Base-by-base conservation (phyloP, 2,113 vertebrate species). In the Ceyx margarethae region DNA sequence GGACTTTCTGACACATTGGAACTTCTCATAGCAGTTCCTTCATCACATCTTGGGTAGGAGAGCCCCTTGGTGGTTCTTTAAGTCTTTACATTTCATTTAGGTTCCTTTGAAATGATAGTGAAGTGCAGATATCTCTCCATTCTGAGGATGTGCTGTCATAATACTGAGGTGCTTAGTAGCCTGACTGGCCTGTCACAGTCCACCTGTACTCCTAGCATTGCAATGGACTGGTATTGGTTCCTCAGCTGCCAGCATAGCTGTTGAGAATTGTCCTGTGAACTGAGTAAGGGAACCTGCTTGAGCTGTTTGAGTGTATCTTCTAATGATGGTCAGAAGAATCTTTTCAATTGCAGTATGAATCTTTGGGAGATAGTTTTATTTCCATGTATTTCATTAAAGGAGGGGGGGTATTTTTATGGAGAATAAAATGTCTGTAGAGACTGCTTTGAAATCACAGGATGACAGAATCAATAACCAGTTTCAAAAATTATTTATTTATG, bases 191-290 rank as follows among this genome's bases (percentile, higher is more conserved):
- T 13, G 11, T 40, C 11, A 2, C 3, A 9, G 17, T 53, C 45
- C 14, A 3, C 11, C 29, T 21, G 1, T n/a, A 46, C 9, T 29
- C 37, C 29, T 16, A 1, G 18, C 6, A 3, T 8, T 4, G 15
- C 4, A 2, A 26, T 0, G 1, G 2, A 42, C 37, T 37, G 26
- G 37, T 62, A 40, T 18, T 45, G 31, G 18, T 12, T 14, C 60
- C 33, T 45, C 1, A 1, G 26, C 29, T 43, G 48, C 31, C 61
- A 43, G 60, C 21, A 3, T 3, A 8, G 31, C 20, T 37, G 71
- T 25, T 35, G 58, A 53, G n/a, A 43, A 16, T 56, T 13, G 12
- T 69, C 50, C 45, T 48, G 37, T 16, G 51, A 72, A 16, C 31
- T 18, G 46, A 23, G 1, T 9, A 25, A 45, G 50, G 66, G 61